A percentile compares a stretch with the other conserved stretches of the same genome.
phyloP scores from a whole-genome alignment of 2,888 invertebrate species.

The Sphaerophoria taeniata region DNA sequence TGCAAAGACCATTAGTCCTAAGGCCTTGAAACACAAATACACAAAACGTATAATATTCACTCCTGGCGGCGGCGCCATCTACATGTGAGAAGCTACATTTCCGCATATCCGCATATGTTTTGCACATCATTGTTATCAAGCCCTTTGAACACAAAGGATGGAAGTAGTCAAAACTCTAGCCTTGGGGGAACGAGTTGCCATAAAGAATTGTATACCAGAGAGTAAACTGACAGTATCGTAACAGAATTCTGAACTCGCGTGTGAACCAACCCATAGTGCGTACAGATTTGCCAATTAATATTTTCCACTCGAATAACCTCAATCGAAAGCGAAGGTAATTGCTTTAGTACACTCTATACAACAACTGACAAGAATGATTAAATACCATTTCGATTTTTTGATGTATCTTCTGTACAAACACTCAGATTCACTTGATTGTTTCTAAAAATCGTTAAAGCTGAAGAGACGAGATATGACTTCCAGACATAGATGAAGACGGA shows the following conservation, averaged over 20 bases:
- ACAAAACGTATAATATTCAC: neutral
- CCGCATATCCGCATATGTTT: neutral
- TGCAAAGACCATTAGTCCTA: constrained; percentile 14
- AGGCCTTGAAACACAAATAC: constrained; percentile 26
- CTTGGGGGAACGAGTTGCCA: constrained; percentile 35
- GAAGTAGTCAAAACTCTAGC: constrained; percentile 22
- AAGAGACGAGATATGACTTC: no score
- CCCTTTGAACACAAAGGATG: constrained; percentile 36
- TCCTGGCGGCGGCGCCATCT: neutral
- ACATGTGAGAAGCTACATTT: neutral
- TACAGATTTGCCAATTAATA: constrained; percentile 57
- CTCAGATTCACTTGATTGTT: neutral
- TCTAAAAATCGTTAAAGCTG: no score
- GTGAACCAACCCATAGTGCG: constrained; percentile 23
- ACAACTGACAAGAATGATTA: constrained; percentile 64
- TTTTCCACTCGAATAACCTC: constrained; percentile 61
- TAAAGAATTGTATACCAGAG: neutral
- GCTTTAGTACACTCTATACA: constrained; percentile 16
- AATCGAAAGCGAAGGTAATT: constrained; percentile 68
- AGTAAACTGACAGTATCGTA: neutral
- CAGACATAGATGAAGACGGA: no score
- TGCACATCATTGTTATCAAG: constrained; percentile 16
- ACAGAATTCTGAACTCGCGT: constrained; percentile 43
- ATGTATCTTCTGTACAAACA: constrained; percentile 10
- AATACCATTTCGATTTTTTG: constrained; percentile 28